A percentile compares a stretch with the other conserved stretches of the same genome.
Evolutionary conservation across 35 echinoderm and acorn worm species (phyloP).

Genomic region (Nesometra sesokonis): DNA sequence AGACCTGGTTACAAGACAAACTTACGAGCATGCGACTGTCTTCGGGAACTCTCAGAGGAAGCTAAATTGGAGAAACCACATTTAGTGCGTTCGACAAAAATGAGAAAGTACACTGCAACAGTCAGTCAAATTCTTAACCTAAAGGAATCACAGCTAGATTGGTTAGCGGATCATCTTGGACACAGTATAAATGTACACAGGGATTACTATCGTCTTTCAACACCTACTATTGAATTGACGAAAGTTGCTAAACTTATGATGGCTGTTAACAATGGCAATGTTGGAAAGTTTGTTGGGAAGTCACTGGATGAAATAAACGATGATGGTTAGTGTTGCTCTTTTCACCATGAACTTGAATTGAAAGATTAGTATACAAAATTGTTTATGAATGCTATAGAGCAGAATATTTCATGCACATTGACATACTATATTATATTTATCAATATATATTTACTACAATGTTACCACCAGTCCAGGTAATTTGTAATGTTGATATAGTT

Average conservation of each 20-base stretch:
- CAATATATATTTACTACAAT: no score
- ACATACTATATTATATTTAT: no score
- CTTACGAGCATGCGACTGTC: neutral
- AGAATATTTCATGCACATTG: no score
- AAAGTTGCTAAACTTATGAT: constrained; percentile 52
- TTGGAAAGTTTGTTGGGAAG: neutral
- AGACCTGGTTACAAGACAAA: neutral
- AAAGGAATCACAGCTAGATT: constrained; percentile 32
- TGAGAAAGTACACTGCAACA: constrained; percentile 46
- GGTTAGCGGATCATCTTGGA: constrained; percentile 34
- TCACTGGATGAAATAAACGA: neutral
- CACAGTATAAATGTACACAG: constrained; percentile 32
- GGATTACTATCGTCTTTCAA: constrained; percentile 34
- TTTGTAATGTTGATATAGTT: no score
- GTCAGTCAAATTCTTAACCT: constrained; percentile 33
- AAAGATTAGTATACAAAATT: no score
- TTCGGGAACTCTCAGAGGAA: neutral
- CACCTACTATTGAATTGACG: constrained; percentile 27
- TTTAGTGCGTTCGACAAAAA: neutral
- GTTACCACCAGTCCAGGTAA: no score
- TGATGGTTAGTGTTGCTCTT: no score
- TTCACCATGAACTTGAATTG: no score
- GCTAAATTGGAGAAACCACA: neutral
- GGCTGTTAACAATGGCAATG: constrained; percentile 25
- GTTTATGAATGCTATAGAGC: no score